Evolutionary conservation across 1,140 invertebrate species (phyloP).

Genomic region (Sipha flava): DNA sequence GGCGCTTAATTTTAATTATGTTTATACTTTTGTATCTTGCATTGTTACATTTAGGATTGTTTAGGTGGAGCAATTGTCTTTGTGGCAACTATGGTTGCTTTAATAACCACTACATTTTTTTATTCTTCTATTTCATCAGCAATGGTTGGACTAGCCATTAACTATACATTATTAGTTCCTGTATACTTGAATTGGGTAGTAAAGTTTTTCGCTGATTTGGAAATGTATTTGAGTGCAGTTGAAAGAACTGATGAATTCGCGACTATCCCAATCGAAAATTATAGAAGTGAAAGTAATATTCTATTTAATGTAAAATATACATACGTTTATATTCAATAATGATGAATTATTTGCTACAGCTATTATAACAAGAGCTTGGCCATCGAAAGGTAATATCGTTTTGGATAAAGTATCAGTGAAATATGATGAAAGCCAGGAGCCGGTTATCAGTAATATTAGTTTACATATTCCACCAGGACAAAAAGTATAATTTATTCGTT

Average conservation of each 20-base stretch:
- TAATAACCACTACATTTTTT: conserved; percentile 49
- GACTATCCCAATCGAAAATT: conserved; percentile 51
- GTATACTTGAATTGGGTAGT: conserved; percentile 75
- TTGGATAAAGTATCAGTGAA: conserved; percentile 60
- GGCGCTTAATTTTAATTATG: too few relatives aligned
- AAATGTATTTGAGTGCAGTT: conserved; percentile 69
- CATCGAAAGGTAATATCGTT: conserved; percentile 57
- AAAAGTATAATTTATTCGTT: conserved; percentile 49
- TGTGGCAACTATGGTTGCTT: conserved; percentile 56
- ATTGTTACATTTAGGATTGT: conserved; percentile 57
- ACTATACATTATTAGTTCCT: conserved; percentile 70
- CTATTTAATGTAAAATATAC: background rate
- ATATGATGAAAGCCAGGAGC: conserved; percentile 52
- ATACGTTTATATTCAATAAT: background rate
- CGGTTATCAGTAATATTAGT: conserved; percentile 56
- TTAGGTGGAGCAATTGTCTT: conserved; percentile 69
- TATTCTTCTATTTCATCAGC: conserved; percentile 52
- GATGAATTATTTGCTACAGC: background rate
- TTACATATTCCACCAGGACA: conserved; percentile 56
- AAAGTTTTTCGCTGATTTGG: conserved; percentile 66
- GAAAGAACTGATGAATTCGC: conserved; percentile 60
- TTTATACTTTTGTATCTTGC: conserved; percentile 33
- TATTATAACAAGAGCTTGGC: conserved; percentile 49
- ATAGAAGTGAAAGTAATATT: conserved; percentile 39
- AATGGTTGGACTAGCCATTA: conserved; percentile 62